A percentile compares a stretch with the other conserved stretches of the same genome.
phyloP scores from a whole-genome alignment of 2,797 vertebrate genomes.

The Corythornis leucogaster region DNA sequence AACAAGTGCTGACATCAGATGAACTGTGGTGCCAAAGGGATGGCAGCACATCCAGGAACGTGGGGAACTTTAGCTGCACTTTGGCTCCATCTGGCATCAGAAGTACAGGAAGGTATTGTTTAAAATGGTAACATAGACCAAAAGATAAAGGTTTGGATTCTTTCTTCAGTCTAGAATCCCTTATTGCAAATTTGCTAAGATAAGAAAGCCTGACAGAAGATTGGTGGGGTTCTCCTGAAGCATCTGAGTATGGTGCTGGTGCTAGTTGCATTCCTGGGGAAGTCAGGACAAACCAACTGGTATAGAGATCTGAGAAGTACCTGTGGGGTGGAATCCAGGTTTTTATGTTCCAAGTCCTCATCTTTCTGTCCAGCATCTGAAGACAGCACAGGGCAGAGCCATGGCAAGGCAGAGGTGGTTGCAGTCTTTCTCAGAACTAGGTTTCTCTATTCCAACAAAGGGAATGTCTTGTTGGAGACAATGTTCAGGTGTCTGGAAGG shows the following conservation, averaged over 20 bases:
- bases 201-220: not conserved
- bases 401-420: not conserved
- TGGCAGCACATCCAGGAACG: not conserved
- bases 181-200: not conserved
- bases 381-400: not conserved
- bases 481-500: not conserved
- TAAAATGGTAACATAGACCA: not conserved
- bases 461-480: not conserved
- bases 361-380: not conserved
- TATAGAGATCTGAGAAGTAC: not conserved
- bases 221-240: not conserved
- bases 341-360: not conserved
- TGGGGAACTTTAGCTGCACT: not conserved
- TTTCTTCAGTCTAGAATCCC: not conserved
- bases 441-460: not conserved
- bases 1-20: not conserved
- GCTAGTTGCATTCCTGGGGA: not conserved
- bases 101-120: not conserved
- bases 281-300: not conserved
- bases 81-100: not conserved
- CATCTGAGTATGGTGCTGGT: not conserved
- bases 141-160: not conserved
- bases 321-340: not conserved
- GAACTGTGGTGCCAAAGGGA: not conserved
- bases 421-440: not conserved